Evolutionary conservation across 1,140 invertebrate species (phyloP).

Genomic region (Muscidifurax raptorellus): DNA sequence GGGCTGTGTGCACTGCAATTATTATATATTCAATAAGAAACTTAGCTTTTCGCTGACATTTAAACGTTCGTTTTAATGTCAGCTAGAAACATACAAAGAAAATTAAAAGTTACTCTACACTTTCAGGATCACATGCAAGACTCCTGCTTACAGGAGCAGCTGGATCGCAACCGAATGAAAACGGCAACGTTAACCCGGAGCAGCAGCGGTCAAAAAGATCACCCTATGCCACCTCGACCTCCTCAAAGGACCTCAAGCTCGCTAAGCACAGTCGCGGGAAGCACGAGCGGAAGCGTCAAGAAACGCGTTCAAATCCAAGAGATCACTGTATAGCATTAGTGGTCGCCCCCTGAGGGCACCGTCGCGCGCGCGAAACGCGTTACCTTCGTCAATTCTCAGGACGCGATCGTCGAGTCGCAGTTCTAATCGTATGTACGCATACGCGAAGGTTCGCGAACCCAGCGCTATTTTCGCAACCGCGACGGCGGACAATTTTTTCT

Average conservation of each 20-base stretch:
- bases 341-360: conserved; percentile 74
- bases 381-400: conserved; percentile 69
- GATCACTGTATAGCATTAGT: conserved; percentile 80
- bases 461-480: conserved; percentile 24
- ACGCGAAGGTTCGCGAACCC: conserved; percentile 21
- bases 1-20: no score
- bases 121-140: conserved; percentile 51
- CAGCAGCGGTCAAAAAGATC: conserved; percentile 57
- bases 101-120: no score
- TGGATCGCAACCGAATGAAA: not conserved
- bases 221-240: conserved; percentile 70
- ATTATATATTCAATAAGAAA: no score
- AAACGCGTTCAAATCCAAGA: conserved; percentile 82
- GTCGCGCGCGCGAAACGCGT: conserved; percentile 67
- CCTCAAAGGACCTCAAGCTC: conserved; percentile 72
- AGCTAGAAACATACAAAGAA: no score
- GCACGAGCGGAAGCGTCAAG: conserved; percentile 75
- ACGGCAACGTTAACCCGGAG: conserved; percentile 23
- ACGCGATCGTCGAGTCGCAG: conserved; percentile 67
- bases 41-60: no score
- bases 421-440: conserved; percentile 56
- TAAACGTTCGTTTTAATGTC: no score
- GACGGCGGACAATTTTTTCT: conserved; percentile 13
- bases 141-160: conserved; percentile 7
- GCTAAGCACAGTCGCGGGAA: conserved; percentile 66